Evolutionary conservation across 2,797 vertebrate genomes (phyloP).

Genomic region (Morelia viridis): DNA sequence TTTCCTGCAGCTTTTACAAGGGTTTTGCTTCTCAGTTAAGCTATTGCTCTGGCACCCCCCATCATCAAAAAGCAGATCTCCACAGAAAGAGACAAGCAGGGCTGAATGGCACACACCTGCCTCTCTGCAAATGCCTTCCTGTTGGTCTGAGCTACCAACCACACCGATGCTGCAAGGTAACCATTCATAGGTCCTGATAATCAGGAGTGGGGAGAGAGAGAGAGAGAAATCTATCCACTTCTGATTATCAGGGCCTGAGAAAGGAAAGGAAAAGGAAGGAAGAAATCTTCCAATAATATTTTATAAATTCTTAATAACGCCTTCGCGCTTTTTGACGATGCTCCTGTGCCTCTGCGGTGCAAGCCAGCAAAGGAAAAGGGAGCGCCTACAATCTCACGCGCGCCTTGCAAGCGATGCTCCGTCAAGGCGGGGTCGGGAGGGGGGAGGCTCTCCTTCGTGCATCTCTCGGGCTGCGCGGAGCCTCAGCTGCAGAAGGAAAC

Average conservation of each 20-base stretch:
- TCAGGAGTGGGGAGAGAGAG: no score
- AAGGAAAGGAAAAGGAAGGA: no score
- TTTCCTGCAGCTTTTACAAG: background rate
- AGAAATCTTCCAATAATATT: no score
- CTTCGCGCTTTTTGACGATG: background rate
- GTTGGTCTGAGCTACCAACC: accelerated
- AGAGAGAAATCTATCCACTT: background rate
- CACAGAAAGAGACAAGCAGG: no score
- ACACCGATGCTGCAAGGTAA: background rate
- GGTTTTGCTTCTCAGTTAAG: background rate
- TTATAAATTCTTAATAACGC: background rate
- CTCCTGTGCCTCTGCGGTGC: background rate
- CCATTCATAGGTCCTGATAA: background rate
- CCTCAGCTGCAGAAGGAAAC: background rate
- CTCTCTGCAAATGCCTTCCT: background rate
- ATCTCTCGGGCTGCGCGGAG: background rate
- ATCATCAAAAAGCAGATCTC: background rate
- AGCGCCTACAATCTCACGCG: background rate
- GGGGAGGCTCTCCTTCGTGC: background rate
- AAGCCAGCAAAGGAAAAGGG: background rate
- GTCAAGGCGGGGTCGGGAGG: no score
- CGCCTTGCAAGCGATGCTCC: no score
- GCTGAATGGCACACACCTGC: no score
- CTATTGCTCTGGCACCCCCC: background rate
- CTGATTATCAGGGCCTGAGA: background rate